phyloP scores from a whole-genome alignment of 2,888 invertebrate species.

The Xanthorhoe designata region DNA sequence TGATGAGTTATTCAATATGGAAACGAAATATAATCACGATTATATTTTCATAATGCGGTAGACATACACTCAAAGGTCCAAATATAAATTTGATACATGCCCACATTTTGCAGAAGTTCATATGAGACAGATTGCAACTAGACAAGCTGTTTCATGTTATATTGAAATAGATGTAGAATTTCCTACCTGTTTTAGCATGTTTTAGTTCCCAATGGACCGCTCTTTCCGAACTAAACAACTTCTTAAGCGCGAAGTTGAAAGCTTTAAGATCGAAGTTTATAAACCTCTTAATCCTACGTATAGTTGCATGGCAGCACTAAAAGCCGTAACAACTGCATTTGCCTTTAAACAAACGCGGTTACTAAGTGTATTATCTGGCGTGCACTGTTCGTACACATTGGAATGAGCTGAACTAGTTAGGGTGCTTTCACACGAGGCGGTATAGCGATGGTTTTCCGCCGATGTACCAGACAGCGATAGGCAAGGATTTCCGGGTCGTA shows the following conservation, averaged over 20 bases:
- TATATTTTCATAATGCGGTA: too few relatives aligned
- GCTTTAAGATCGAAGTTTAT: conserved; percentile 59
- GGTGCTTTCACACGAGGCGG: conserved; percentile 47
- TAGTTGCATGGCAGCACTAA: conserved; percentile 62
- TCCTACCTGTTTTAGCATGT: conserved; percentile 3
- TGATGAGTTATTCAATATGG: not conserved
- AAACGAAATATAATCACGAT: too few relatives aligned
- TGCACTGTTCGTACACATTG: conserved; percentile 61
- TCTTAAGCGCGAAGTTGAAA: conserved; percentile 18
- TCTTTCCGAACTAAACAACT: conserved; percentile 15
- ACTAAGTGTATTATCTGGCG: conserved; percentile 69
- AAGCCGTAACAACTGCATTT: conserved; percentile 72
- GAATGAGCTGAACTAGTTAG: conserved; percentile 71
- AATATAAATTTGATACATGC: too few relatives aligned
- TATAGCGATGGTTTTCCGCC: conserved; percentile 3
- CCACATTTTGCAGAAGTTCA: too few relatives aligned
- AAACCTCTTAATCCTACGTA: conserved; percentile 66
- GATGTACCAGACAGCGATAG: not conserved
- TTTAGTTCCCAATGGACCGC: not conserved
- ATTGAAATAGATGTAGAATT: not conserved
- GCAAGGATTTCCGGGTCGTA: conserved; percentile 1
- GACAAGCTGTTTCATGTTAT: too few relatives aligned
- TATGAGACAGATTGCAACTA: too few relatives aligned
- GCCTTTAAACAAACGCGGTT: conserved; percentile 68
- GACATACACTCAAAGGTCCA: too few relatives aligned